These are phyloP conservation scores for Grapholita molesta DNA, from an alignment of 1,140 invertebrate genomes.

Conservation along the genomic window DNA sequence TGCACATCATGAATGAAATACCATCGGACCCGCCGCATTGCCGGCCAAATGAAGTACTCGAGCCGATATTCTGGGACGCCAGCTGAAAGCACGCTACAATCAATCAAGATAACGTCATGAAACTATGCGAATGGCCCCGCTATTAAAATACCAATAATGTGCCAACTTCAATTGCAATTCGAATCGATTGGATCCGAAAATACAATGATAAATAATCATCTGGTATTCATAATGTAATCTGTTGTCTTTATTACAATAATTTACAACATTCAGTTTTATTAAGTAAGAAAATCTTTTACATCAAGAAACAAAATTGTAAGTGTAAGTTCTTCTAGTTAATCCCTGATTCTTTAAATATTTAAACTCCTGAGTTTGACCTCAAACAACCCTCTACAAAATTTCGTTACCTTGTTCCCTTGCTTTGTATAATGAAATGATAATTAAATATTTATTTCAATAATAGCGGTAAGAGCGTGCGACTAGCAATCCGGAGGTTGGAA, in stretches of 20 bases:
- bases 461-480: too few species aligned
- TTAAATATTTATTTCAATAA: too few species aligned
- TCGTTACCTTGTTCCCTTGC: too few species aligned
- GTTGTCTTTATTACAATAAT: slow-evolving; percentile 17
- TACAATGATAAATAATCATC: slow-evolving; percentile 39
- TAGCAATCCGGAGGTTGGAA: too few species aligned
- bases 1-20: slow-evolving; percentile 54
- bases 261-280: background rate
- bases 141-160: slow-evolving; percentile 68
- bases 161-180: slow-evolving; percentile 55
- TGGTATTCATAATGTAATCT: slow-evolving; percentile 34
- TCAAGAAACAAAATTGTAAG: too few species aligned
- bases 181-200: slow-evolving; percentile 42
- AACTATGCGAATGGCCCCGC: slow-evolving; percentile 63
- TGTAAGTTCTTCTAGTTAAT: too few species aligned
- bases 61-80: slow-evolving; percentile 39
- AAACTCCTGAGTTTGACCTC: too few species aligned
- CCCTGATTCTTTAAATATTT: too few species aligned
- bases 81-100: slow-evolving; percentile 47
- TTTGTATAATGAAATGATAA: too few species aligned
- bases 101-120: slow-evolving; percentile 67
- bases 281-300: too few species aligned
- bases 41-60: slow-evolving; percentile 53
- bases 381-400: too few species aligned
- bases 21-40: slow-evolving; percentile 45